phyloP scores from a whole-genome alignment of 2,113 vertebrate genomes.

The Bufo gargarizans region DNA sequence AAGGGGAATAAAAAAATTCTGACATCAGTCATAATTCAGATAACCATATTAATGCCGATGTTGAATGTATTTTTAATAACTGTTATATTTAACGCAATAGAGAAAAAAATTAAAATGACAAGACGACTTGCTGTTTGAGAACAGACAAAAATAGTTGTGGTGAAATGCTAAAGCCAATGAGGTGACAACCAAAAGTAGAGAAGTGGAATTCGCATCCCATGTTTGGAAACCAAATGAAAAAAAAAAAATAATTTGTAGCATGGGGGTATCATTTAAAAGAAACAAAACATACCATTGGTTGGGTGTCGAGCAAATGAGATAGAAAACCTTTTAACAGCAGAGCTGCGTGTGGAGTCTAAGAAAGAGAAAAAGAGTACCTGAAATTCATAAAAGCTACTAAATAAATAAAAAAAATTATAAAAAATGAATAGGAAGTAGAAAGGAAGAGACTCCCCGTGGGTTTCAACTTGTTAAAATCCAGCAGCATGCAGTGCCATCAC shows the following conservation, averaged over 20 bases:
- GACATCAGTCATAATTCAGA: not conserved
- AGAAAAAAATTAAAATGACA: conserved; percentile 6
- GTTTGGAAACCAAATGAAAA: conserved; percentile 72
- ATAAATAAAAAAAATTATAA: conserved; percentile 64
- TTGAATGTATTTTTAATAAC: not conserved
- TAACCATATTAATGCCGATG: not conserved
- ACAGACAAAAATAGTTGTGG: conserved; percentile 41
- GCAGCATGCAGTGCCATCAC: conserved; percentile 74
- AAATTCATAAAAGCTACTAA: conserved; percentile 88
- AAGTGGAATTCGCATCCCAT: conserved; percentile 68
- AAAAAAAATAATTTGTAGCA: conserved; percentile 74
- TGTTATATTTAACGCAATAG: not conserved
- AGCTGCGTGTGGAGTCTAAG: conserved; percentile 92
- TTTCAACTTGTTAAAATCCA: conserved; percentile 70
- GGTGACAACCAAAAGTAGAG: conserved; percentile 65
- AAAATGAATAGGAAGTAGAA: conserved; percentile 67
- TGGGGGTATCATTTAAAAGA: conserved; percentile 80
- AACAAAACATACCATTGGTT: conserved; percentile 97
- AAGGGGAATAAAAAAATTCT: not conserved
- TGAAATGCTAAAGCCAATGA: conserved; percentile 61
- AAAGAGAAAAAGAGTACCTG: conserved; percentile 96
- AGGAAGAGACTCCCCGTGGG: conserved; percentile 48
- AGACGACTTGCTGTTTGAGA: conserved; percentile 25
- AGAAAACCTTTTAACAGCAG: conserved; percentile 97
- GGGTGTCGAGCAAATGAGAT: conserved; percentile 97